A percentile compares a stretch with the other conserved stretches of the same genome.
Evolutionary conservation across 2,888 invertebrate species (phyloP).

Genomic region (Elegia similella): DNA sequence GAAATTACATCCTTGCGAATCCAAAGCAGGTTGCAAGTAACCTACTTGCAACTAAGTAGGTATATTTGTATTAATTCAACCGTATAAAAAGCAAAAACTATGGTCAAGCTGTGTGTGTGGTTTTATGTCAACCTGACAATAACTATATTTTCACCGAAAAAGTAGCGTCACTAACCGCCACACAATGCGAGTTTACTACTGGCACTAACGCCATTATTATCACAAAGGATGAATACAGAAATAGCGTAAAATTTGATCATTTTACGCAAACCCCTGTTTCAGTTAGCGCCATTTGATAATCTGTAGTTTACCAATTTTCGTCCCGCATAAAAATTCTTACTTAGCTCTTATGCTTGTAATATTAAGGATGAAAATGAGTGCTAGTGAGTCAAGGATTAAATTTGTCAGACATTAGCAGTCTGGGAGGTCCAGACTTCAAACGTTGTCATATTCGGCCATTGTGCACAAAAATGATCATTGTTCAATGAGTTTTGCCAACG

Average conservation of each 20-base stretch:
- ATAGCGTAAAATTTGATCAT: slow-evolving; percentile 51
- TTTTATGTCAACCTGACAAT: background rate
- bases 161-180: background rate
- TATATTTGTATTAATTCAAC: background rate
- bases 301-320: slow-evolving; percentile 11
- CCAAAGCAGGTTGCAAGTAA: too few relatives aligned
- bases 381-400: background rate
- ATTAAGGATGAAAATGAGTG: background rate
- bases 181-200: slow-evolving; percentile 1
- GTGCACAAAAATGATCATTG: slow-evolving; percentile 45
- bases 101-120: slow-evolving; percentile 4
- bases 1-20: too few relatives aligned
- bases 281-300: slow-evolving; percentile 51
- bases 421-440: slow-evolving; percentile 68
- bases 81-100: background rate
- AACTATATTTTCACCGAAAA: slow-evolving; percentile 1
- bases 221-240: slow-evolving; percentile 19
- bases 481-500: slow-evolving; percentile 55
- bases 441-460: slow-evolving; percentile 63
- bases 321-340: background rate
- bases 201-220: background rate
- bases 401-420: slow-evolving; percentile 21
- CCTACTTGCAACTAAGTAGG: background rate
- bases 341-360: background rate
- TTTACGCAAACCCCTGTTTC: slow-evolving; percentile 31